Conservation (phyloP, 2,888 invertebrate genomes). For the Aporophyla lueneburgensis region DNA sequence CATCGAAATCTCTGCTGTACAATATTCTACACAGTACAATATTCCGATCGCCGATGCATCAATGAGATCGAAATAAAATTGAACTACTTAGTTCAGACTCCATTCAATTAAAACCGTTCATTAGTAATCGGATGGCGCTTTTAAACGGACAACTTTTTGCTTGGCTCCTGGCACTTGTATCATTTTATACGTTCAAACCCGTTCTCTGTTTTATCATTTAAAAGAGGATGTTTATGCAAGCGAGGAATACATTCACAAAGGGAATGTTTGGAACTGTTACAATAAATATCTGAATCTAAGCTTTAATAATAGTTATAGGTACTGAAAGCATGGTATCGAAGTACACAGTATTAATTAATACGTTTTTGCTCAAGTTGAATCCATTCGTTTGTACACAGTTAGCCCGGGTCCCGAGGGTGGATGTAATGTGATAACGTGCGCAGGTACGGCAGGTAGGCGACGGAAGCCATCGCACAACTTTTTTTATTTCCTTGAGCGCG, state of each 20-base stretch:
- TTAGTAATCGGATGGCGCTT: slow-evolving; percentile 37
- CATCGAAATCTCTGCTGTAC: not conserved
- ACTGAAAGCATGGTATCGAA: not conserved
- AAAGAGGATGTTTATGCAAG: slow-evolving; percentile 22
- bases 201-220: slow-evolving; percentile 18
- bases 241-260: slow-evolving; percentile 11
- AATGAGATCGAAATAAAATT: slow-evolving; percentile 1
- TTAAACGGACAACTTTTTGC: slow-evolving; percentile 42
- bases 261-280: not conserved
- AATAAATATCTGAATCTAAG: slow-evolving; percentile 8
- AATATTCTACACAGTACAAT: not conserved
- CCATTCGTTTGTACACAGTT: slow-evolving; percentile 27
- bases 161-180: slow-evolving; percentile 15
- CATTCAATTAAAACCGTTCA: slow-evolving; percentile 46
- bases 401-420: slow-evolving; percentile 30
- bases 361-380: slow-evolving; percentile 34
- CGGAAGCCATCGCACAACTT: slow-evolving; percentile 34
- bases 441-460: slow-evolving; percentile 50
- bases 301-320: slow-evolving; percentile 3
- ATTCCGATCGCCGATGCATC: slow-evolving; percentile 1
- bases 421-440: slow-evolving; percentile 55
- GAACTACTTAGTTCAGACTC: slow-evolving; percentile 15
- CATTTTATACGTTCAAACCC: slow-evolving; percentile 39
- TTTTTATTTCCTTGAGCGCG: slow-evolving; percentile 22
- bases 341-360: slow-evolving; percentile 28